These are phyloP conservation scores for Andrena cerasifolii DNA, from an alignment of 1,140 invertebrate species.

Conservation along the genomic window DNA sequence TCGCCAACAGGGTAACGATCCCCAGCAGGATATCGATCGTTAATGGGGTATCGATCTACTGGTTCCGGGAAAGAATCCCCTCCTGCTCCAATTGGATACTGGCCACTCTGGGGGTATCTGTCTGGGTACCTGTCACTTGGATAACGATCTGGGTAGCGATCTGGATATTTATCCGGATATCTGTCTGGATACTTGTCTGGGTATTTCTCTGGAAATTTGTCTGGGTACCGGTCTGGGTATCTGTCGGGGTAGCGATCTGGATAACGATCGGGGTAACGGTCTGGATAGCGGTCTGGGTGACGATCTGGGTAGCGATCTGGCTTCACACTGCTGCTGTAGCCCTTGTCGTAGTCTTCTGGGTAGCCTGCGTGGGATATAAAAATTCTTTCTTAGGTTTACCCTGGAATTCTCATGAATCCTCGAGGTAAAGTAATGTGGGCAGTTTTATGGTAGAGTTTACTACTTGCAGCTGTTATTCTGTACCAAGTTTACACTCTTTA, in stretches of 20 bases:
- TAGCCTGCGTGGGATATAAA: constrained; percentile 65
- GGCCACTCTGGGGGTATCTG: constrained; percentile 46
- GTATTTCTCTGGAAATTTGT: constrained; percentile 61
- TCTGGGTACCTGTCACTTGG: constrained; percentile 76
- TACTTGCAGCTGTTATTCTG: no score
- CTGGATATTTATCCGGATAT: constrained; percentile 79
- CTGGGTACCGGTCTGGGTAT: constrained; percentile 75
- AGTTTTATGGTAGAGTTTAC: no score
- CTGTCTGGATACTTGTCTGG: constrained; percentile 70
- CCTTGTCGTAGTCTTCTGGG: constrained; percentile 78
- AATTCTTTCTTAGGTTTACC: constrained; percentile 9
- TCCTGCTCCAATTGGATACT: constrained; percentile 60
- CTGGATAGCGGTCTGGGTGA: constrained; percentile 75
- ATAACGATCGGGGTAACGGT: constrained; percentile 72
- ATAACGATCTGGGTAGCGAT: constrained; percentile 74
- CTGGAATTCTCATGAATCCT: no score
- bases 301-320: constrained; percentile 79
- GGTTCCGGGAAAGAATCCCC: constrained; percentile 80
- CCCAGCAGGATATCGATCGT: constrained; percentile 10
- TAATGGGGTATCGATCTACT: constrained; percentile 44
- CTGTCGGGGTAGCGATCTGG: constrained; percentile 80
- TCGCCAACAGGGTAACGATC: constrained; percentile 73
- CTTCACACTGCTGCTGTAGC: constrained; percentile 74
- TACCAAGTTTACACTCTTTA: no score
- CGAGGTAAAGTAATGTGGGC: no score